Conservation (phyloP, 2,797 vertebrate species). For the Denticeps clupeoides region DNA sequence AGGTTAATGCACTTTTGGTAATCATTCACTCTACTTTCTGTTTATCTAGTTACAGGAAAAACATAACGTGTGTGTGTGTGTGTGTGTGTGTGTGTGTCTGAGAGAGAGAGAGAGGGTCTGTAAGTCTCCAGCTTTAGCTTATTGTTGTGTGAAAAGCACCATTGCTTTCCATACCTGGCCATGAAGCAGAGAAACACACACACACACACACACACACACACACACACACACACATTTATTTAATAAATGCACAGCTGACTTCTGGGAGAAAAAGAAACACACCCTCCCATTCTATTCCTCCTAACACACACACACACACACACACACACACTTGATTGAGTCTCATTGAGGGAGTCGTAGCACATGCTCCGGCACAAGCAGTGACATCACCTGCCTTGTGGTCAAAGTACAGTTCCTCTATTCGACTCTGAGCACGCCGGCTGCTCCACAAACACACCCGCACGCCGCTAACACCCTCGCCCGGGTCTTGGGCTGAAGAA, state of each 20-base stretch:
- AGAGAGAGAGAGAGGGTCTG: neutral
- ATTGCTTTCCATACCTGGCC: neutral
- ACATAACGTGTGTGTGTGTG: neutral
- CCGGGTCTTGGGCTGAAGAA: conserved; percentile 12
- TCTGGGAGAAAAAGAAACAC: conserved; percentile 22
- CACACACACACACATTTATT: conserved; percentile 5
- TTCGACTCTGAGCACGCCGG: conserved; percentile 47
- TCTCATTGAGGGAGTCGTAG: conserved; percentile 25
- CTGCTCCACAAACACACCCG: conserved; percentile 16
- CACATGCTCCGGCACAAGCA: conserved; percentile 46
- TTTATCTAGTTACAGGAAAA: conserved; percentile 19
- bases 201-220: neutral
- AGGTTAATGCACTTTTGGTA: conserved; percentile 14
- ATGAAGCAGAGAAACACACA: neutral
- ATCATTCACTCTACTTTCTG: conserved; percentile 26
- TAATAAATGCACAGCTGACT: conserved; percentile 36
- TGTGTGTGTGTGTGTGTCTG: neutral
- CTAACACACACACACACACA: conserved; percentile 7
- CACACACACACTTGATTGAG: conserved; percentile 10
- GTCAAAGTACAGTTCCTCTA: conserved; percentile 71
- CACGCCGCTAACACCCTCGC: conserved; percentile 17
- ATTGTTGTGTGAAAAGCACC: too few species aligned
- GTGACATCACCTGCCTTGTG: conserved; percentile 64
- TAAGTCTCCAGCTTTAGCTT: too few species aligned
- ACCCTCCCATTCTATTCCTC: conserved; percentile 26